Evolutionary conservation across 2,888 invertebrate genomes (phyloP).

Genomic region (Stenotaenia linearis): DNA sequence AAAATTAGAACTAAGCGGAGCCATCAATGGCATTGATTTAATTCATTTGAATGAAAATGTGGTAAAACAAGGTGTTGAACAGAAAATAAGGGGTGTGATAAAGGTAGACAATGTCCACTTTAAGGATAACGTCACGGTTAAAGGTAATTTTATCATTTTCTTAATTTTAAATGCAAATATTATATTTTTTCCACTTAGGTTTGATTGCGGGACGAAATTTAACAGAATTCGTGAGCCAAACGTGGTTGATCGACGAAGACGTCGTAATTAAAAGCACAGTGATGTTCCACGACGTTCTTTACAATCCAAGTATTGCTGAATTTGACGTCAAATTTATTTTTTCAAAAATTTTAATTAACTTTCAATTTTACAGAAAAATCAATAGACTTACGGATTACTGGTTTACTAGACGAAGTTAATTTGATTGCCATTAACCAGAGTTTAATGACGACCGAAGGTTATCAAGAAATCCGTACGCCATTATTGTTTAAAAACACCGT

Average conservation of each 20-base stretch:
- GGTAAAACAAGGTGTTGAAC: neutral
- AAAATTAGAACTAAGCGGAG: neutral
- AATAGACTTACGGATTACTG: neutral
- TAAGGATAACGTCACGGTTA: slow-evolving; percentile 6
- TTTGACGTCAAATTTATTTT: neutral
- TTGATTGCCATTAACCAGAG: neutral
- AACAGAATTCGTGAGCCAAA: neutral
- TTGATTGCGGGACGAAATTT: neutral
- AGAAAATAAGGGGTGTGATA: neutral
- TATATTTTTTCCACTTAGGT: neutral
- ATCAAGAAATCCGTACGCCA: neutral
- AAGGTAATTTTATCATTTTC: neutral
- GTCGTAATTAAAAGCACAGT: neutral
- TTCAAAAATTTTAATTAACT: neutral
- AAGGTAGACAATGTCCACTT: neutral
- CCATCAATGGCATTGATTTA: neutral
- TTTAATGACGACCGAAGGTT: neutral
- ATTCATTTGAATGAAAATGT: neutral
- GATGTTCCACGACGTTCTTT: neutral
- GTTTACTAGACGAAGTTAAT: neutral
- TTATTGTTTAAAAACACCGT: neutral
- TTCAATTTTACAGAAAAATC: neutral
- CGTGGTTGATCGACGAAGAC: neutral
- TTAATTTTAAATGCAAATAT: too few species aligned
- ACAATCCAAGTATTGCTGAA: neutral